phyloP scores from a whole-genome alignment of 2,888 invertebrate species.

The Serripes groenlandicus region DNA sequence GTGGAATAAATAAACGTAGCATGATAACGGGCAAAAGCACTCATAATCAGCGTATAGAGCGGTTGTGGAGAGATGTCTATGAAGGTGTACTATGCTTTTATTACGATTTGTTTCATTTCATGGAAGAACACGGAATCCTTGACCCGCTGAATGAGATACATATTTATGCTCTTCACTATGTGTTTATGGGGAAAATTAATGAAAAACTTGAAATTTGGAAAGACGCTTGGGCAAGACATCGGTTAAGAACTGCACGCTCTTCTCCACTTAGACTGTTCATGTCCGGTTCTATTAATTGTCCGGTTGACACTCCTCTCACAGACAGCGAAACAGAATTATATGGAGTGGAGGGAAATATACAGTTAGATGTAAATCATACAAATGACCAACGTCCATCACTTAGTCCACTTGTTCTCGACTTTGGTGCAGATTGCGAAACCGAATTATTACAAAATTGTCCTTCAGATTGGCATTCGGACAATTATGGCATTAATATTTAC shows the following conservation, averaged over 20 bases:
- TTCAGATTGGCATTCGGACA: no score
- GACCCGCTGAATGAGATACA: slow-evolving; percentile 34
- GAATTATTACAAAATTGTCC: no score
- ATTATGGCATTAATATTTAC: no score
- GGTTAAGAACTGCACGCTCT: slow-evolving; percentile 39
- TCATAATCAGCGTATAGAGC: slow-evolving; percentile 25
- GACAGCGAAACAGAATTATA: no score
- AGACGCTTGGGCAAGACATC: slow-evolving; percentile 38
- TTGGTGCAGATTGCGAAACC: no score
- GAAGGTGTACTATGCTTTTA: slow-evolving; percentile 47
- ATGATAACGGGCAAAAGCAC: slow-evolving; percentile 54
- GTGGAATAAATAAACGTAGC: slow-evolving; percentile 33
- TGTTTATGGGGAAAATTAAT: slow-evolving; percentile 34
- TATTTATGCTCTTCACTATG: slow-evolving; percentile 42
- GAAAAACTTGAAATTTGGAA: slow-evolving; percentile 38
- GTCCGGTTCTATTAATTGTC: no score
- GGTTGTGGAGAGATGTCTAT: slow-evolving; percentile 55
- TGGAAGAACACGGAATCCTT: slow-evolving; percentile 42
- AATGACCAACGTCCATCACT: no score
- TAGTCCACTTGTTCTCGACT: no score
- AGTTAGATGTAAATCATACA: no score
- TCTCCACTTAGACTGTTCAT: slow-evolving; percentile 28
- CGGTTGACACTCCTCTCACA: no score
- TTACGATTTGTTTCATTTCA: slow-evolving; percentile 47
- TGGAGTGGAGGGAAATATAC: no score